phyloP scores from a whole-genome alignment of 1,140 invertebrate genomes.

The Drosophila sp. region DNA sequence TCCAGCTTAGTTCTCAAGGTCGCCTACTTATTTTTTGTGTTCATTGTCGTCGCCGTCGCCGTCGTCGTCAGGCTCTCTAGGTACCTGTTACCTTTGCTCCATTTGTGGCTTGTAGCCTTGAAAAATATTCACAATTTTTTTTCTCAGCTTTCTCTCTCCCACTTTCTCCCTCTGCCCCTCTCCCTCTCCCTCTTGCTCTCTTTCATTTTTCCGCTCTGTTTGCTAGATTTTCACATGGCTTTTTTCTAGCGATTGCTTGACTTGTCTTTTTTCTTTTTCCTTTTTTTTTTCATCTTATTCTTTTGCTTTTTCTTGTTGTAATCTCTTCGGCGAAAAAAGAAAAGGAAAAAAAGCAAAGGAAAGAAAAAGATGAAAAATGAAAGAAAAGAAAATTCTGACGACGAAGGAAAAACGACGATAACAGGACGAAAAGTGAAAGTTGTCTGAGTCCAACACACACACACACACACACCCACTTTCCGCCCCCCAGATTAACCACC shows the following conservation, averaged over 20 bases:
- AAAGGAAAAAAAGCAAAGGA: too few relatives aligned
- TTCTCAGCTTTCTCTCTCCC: not conserved
- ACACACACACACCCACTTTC: slow-evolving; percentile 10
- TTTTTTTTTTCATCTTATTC: slow-evolving; percentile 12
- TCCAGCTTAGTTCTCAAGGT: slow-evolving; percentile 43
- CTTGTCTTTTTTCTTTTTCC: slow-evolving; percentile 8
- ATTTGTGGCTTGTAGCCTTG: slow-evolving; percentile 32
- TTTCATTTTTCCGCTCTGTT: slow-evolving; percentile 42
- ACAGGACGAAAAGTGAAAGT: slow-evolving; percentile 68
- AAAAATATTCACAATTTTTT: slow-evolving; percentile 37
- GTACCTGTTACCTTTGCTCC: slow-evolving; percentile 34
- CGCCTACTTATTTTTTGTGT: slow-evolving; percentile 5
- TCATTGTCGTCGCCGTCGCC: too few relatives aligned
- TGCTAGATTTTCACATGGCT: slow-evolving; percentile 55
- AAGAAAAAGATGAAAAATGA: too few relatives aligned
- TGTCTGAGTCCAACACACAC: slow-evolving; percentile 50
- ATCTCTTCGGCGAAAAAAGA: slow-evolving; percentile 2
- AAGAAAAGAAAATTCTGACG: slow-evolving; percentile 33
- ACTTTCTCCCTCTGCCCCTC: not conserved
- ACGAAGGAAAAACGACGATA: slow-evolving; percentile 55
- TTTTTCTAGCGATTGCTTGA: slow-evolving; percentile 61
- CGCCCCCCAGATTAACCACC: slow-evolving; percentile 6
- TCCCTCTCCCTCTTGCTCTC: slow-evolving; percentile 2
- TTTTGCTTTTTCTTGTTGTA: slow-evolving; percentile 34
- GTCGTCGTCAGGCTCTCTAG: not conserved